A percentile compares a stretch with the other conserved stretches of the same genome.
These are phyloP conservation scores for Ceriagrion tenellum DNA, from an alignment of 2,888 invertebrate species.

Conservation along the genomic window DNA sequence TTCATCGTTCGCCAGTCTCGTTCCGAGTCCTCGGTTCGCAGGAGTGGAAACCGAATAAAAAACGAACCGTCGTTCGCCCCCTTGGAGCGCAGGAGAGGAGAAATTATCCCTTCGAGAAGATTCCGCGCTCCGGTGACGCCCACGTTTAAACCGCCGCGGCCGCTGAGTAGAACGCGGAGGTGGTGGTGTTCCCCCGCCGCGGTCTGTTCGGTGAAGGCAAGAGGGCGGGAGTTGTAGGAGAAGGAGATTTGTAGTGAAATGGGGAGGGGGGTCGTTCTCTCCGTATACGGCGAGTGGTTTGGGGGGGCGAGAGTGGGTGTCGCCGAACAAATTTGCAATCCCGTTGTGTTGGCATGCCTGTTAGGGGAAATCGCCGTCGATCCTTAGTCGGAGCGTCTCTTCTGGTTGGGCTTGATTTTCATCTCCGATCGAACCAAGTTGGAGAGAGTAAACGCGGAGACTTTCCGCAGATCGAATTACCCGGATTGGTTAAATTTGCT, in stretches of 20 bases:
- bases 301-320: background rate
- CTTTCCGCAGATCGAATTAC: background rate
- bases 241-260: background rate
- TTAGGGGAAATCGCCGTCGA: background rate
- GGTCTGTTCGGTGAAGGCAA: background rate
- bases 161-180: background rate
- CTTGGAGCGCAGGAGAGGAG: background rate
- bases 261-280: background rate
- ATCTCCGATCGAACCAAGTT: background rate
- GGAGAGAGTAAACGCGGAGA: background rate
- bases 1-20: background rate
- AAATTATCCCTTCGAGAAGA: background rate
- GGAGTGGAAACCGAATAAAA: background rate
- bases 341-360: background rate
- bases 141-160: background rate
- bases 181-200: background rate
- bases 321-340: background rate
- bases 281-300: slow-evolving; percentile 24
- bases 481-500: too few species aligned
- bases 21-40: background rate
- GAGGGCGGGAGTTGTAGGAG: background rate
- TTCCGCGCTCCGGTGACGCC: background rate
- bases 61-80: background rate
- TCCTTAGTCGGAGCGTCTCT: background rate
- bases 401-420: background rate